Conservation (phyloP, 2,113 vertebrate genomes). For the Saguinus midas region DNA sequence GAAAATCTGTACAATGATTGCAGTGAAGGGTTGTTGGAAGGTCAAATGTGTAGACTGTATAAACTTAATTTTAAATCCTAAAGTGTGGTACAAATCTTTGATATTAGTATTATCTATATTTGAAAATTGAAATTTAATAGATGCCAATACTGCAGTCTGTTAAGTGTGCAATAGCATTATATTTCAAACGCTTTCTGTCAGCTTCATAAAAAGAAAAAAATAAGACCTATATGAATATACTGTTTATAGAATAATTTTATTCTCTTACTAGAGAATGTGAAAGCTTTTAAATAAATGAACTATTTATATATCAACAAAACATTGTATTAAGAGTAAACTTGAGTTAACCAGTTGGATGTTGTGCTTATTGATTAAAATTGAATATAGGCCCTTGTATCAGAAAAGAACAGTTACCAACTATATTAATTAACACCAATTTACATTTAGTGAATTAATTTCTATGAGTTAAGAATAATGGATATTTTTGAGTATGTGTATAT, state of each 20-base stretch:
- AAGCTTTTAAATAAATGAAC: neutral
- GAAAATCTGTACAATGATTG: neutral
- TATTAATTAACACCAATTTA: constrained; percentile 38
- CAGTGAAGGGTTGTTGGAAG: neutral
- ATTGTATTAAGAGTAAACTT: neutral
- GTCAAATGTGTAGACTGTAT: neutral
- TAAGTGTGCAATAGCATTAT: too few species aligned
- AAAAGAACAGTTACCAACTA: neutral
- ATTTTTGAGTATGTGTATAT: neutral
- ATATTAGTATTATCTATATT: neutral
- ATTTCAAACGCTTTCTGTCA: neutral
- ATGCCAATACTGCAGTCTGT: too few species aligned
- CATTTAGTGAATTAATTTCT: constrained; percentile 32
- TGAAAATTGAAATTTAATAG: neutral
- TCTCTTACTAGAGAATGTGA: neutral
- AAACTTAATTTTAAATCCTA: neutral
- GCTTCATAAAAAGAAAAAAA: neutral
- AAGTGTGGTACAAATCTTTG: neutral
- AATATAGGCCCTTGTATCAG: neutral
- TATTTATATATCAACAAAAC: neutral
- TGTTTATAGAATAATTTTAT: neutral
- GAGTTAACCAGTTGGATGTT: neutral
- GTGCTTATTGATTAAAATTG: neutral
- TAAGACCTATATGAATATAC: neutral
- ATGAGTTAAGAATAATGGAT: neutral